Evolutionary conservation across 2,797 vertebrate species (phyloP), one percentile per base, ranked within the genome.

Genomic region (Danionella dracula): DNA sequence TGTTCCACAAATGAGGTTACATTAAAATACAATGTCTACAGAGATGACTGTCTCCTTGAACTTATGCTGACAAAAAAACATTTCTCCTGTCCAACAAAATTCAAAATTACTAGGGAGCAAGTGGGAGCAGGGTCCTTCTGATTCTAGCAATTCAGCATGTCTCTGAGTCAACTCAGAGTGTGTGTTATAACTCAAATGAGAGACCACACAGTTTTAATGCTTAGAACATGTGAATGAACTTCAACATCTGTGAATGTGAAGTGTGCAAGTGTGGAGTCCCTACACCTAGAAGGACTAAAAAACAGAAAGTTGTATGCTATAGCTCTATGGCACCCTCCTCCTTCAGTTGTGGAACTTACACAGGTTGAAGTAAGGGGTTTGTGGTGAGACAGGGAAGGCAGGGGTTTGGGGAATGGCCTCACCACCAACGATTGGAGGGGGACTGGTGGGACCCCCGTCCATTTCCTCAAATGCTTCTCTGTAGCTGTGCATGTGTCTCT

Each of bases 401-500:
- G 91, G 90, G 91, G 85, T 92, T 83, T 87, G 88, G 85, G 87
- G 81, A 81, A 89, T 86, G 84, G 77, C 91, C 95, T 98, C 93
- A 97, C 95, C 93, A 82, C 91, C 93, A 83, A 79, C 76, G 74
- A 72, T 65, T 73, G 89, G 77, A 70, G 90, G 84, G 8, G 92
- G 91, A 81, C 85, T 90, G 2, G 87, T 67, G 0, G 87, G 78
- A 4, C 86, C 82, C 58, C 90, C 88, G 1, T 98, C 96, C 77
- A 94, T 86, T 82, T 99, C 97, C 77, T 99, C 96, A 0, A 98
- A 99, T 53, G 97, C 96, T 72, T 99, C 97, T 55, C 93, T 93
- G 87, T 99, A 99, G 84, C 97, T 99, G 85, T 99, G 97, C 82
- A 99, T 93, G 76, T 95, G 91, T 82, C 91, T 93, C 97, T 99